Evolutionary conservation across 2,797 vertebrate genomes (phyloP), one percentile per base, ranked within the genome.

Genomic region (Cirrhinus molitorella): DNA sequence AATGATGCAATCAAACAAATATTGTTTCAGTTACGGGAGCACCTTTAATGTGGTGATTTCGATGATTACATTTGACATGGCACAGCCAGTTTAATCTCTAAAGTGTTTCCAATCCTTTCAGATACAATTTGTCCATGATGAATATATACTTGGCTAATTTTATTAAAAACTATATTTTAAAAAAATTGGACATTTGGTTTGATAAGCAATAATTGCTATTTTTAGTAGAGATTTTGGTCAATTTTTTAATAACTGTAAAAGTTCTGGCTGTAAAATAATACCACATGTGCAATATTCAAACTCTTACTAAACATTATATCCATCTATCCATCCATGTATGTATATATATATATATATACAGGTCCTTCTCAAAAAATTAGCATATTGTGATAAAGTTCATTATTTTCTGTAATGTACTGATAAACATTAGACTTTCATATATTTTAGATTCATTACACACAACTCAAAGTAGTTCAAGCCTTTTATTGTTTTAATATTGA

Each of bases 1-100:
- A 85, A 83, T 75, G 77, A 85, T 81, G 80, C 81, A 85, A 85
- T 88, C 73, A 85, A 85, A 84, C 77, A 83, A 83, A 84, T 71
- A 83, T 83, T 78, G 83, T 80, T 70, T 84, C 79, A 47, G 75
- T 68, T 79, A 71, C 59, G 7, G 31, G 37, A 80, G 31, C 75
- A 53, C 73, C 61, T 82, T 75, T 65, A 75, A 79, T 86, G 65
- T 47, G 57, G n/a, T 73, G 71, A 83, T 85, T 86, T 76, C 74
- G 47, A 59, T 84, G 78, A 85, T 65, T 66, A 45, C 31, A 31
- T 78, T 10, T 61, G 73, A 57, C 23, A 57, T 47, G 34, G 21
- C 37, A 63, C 34, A 61, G 17, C 19, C 19, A 65, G 57, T 21
- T 75, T 21, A 45, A 83, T 65, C 7, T 66, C 47, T 34, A 28